Evolutionary conservation across 2,797 vertebrate genomes (phyloP), one percentile per base, ranked within the genome.

Genomic region (Acanthurus tractus): DNA sequence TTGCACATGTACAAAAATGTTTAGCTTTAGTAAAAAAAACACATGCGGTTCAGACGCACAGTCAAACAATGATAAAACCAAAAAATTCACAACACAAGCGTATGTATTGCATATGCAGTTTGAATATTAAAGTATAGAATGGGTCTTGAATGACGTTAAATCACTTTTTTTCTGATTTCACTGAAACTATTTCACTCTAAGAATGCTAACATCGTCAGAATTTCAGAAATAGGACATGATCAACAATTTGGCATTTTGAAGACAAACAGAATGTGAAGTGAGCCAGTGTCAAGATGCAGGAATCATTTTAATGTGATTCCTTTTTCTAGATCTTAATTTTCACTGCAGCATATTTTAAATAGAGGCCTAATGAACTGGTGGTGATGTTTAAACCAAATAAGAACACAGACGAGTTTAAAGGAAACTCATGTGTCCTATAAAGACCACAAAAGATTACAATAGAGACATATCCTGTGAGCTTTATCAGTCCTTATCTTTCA

Each of bases 401-500:
- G 18, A 18, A 6, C 6, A 18, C 15, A 38, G 49, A 8, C 6
- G n/a, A 8, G 5, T 25, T 42, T 18, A 38, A 59, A 83, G n/a
- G 18, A 70, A 20, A 52, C 20, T 2, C 23, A 11, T 11, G 25
- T 45, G 15, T 34, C 29, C 29, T 34, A 6, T 34, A 34, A 34
- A 7, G 29, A 34, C 29, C 6, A 34, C 29, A 6, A 34, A 34
- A 34, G 29, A 74, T 63, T 63, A 17, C 18, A 56, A 48, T 73
- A 70, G 55, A 77, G 52, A 20, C 25, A 46, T 58, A 76, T 83
- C 56, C 15, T 62, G 22, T 49, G 29, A 71, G 10, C 18, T 53
- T 79, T 65, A 83, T 85, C 74, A 75, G 45, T 25, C 46, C 58
- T 83, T 89, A 91, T 92, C 89, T 84, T 58, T 61, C n/a, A 22